phyloP scores from a whole-genome alignment of 2,888 invertebrate genomes.

The Aspidiotus rigidus region DNA sequence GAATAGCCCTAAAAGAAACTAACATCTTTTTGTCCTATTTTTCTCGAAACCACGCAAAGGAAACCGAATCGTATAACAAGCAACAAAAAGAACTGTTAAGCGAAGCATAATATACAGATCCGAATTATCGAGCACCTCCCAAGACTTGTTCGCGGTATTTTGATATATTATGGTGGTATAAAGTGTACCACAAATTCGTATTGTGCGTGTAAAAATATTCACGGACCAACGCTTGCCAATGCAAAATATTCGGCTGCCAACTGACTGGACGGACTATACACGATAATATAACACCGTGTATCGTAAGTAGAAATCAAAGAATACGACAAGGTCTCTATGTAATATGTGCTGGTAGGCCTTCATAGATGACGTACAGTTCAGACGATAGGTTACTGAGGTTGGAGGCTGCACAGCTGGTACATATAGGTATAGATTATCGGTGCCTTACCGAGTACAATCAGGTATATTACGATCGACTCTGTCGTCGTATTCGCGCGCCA shows the following conservation, averaged over 20 bases:
- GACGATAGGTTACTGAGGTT: neutral
- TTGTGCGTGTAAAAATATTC: constrained; percentile 5
- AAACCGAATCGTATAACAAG: constrained; percentile 24
- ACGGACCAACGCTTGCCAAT: constrained; percentile 30
- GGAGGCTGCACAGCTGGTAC: neutral
- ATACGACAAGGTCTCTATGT: too few species aligned
- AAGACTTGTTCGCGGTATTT: constrained; percentile 29
- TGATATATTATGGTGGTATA: constrained; percentile 27
- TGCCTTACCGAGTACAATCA: constrained; percentile 1
- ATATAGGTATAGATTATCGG: neutral
- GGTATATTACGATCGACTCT: constrained; percentile 2
- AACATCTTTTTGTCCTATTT: constrained; percentile 24
- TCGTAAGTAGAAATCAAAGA: neutral
- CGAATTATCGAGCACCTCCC: constrained; percentile 29
- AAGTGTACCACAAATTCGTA: constrained; percentile 5
- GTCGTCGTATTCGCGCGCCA: neutral
- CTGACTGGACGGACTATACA: constrained; percentile 16
- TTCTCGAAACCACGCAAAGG: constrained; percentile 21
- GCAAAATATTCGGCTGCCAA: constrained; percentile 29
- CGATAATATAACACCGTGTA: neutral
- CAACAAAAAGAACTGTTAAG: constrained; percentile 27
- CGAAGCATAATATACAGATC: constrained; percentile 11
- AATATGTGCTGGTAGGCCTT: too few species aligned
- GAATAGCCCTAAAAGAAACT: constrained; percentile 25
- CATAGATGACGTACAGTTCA: too few species aligned